phyloP scores from a whole-genome alignment of 2,797 vertebrate species.

The Lophius americanus region DNA sequence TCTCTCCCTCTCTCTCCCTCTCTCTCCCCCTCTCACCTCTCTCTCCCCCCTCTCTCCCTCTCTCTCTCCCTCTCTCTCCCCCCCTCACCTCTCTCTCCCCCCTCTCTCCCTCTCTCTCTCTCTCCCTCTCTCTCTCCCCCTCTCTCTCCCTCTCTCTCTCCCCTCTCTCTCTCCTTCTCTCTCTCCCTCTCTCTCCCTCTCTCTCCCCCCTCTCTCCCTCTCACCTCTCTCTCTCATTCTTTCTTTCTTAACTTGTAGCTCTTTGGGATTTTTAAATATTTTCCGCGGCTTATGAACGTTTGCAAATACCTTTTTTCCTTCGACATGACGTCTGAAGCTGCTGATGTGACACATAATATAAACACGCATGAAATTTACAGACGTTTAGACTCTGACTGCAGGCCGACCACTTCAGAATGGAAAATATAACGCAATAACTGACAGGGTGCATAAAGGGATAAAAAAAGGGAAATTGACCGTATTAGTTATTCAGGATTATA shows the following conservation, averaged over 20 bases:
- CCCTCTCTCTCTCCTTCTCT: too few relatives aligned
- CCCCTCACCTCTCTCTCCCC: too few relatives aligned
- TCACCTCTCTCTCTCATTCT: constrained; percentile 22
- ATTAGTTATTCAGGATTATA: neutral
- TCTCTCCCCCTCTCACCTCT: too few relatives aligned
- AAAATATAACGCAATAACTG: constrained; percentile 26
- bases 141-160: too few relatives aligned
- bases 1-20: constrained; percentile 12
- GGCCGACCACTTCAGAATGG: constrained; percentile 7
- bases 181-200: too few relatives aligned
- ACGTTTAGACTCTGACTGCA: constrained; percentile 1
- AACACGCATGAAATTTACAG: constrained; percentile 26
- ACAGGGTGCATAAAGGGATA: neutral
- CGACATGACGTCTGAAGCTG: constrained; percentile 20
- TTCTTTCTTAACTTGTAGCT: constrained; percentile 35
- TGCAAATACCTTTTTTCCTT: constrained; percentile 46
- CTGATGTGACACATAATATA: constrained; percentile 23
- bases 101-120: too few relatives aligned
- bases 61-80: constrained; percentile 19
- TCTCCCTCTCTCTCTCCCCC: too few relatives aligned
- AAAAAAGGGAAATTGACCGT: neutral
- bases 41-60: constrained; percentile 33
- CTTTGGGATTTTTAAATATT: constrained; percentile 49
- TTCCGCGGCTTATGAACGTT: constrained; percentile 47
- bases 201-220: too few relatives aligned